Evolutionary conservation across 23 tunicate genomes (phyloP).

Genomic region (Diplosoma virens): DNA sequence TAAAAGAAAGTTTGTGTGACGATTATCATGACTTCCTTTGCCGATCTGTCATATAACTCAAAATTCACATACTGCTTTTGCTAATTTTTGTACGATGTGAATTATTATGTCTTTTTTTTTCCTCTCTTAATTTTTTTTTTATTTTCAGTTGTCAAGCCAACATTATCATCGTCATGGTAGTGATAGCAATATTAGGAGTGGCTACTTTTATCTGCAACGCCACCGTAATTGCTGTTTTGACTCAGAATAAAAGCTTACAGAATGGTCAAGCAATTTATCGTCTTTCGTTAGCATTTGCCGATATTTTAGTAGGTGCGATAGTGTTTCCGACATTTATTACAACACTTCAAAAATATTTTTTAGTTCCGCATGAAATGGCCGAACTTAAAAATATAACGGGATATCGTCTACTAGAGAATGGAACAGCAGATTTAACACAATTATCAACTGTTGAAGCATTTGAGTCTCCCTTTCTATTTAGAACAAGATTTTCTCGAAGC

Average conservation of each 20-base stretch:
- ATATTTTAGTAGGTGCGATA: slow-evolving; percentile 47
- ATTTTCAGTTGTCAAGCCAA: slow-evolving; percentile 63
- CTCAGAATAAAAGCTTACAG: slow-evolving; percentile 15
- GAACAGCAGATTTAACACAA: not conserved
- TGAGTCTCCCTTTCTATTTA: slow-evolving; percentile 5
- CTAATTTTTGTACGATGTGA: no score
- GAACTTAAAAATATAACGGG: slow-evolving; percentile 27
- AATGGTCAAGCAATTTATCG: slow-evolving; percentile 60
- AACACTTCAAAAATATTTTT: slow-evolving; percentile 16
- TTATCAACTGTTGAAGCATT: not conserved
- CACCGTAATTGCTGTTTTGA: slow-evolving; percentile 42
- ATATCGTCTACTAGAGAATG: not conserved
- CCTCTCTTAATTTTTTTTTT: not conserved
- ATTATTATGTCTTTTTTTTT: no score
- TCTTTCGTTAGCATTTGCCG: slow-evolving; percentile 58
- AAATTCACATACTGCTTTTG: no score
- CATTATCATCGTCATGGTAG: slow-evolving; percentile 18
- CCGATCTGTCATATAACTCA: no score
- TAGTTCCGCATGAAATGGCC: slow-evolving; percentile 25
- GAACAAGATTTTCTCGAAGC: not conserved
- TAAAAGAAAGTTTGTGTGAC: no score
- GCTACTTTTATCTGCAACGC: slow-evolving; percentile 40
- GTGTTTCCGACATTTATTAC: slow-evolving; percentile 65
- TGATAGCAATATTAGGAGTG: slow-evolving; percentile 35
- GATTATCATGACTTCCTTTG: no score